Evolutionary conservation across 2,797 vertebrate genomes (phyloP), one percentile per base, ranked within the genome.

Genomic region (Nothura maculosa): DNA sequence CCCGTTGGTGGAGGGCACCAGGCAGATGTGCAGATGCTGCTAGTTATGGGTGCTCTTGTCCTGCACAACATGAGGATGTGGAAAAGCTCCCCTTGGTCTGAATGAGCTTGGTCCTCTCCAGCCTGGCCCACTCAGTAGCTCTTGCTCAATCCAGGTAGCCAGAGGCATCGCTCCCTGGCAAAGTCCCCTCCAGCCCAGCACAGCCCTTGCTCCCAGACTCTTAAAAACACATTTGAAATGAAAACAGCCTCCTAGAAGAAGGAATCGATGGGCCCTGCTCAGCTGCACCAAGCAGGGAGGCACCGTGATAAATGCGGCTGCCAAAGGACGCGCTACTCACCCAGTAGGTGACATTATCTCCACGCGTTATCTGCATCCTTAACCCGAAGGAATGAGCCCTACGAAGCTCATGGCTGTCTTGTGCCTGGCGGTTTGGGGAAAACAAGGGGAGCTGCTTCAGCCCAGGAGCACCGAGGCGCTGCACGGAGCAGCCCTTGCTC

Each of bases 161-260:
- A 54, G 27, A 54, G 27, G 28, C 28, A 17, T 30, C 14, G 52
- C 27, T 54, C 27, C 9, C 5, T 9, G 16, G 27, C 21, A n/a
- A 47, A 4, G 12, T 78, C 58, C 58, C 64, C 22, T 66, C 20
- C 1, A 4, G 32, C 21, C 52, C 20, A 7, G 12, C 52, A 25
- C 5, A 12, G 54, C 34, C 40, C 32, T 8, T 13, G 6, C 14
- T 15, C 40, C 32, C 43, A 34, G 38, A 30, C 30, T 72, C 66
- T 30, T 36, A 24, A 18, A 38, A 11, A 4, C 9, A 30, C 0
- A 9, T 40, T 1, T 16, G 22, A 40, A 43, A 32, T n/a, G 9
- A 8, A 63, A 19, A 14, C 24, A 22, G 73, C n/a, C 67, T 30
- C 61, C 16, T 40, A 52, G 22, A 17, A 5, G 52, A 34, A 24